A percentile compares a stretch with the other conserved stretches of the same genome.
Evolutionary conservation across 2,797 vertebrate genomes (phyloP).

Genomic region (Rhinichthys osculus): DNA sequence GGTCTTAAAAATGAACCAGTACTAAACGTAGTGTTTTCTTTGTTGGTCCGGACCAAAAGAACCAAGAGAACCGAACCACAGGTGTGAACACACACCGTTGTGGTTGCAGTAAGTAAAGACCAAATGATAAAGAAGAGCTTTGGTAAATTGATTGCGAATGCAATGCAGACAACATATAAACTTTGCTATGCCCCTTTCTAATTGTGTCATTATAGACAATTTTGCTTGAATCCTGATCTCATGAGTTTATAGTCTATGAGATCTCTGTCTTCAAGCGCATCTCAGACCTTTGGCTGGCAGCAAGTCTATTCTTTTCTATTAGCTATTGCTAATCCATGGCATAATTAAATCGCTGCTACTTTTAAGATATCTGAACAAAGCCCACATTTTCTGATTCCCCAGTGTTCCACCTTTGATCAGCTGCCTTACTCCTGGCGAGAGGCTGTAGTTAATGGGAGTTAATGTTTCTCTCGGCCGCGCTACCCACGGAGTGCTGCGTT

Average conservation of each 20-base stretch:
- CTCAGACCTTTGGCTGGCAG: constrained; percentile 41
- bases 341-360: constrained; percentile 62
- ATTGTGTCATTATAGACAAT: neutral
- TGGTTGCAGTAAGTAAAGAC: neutral
- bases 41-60: neutral
- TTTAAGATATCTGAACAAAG: constrained; percentile 62
- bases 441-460: constrained; percentile 60
- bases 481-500: constrained; percentile 63
- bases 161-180: neutral
- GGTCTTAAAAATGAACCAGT: neutral
- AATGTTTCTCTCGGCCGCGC: constrained; percentile 61
- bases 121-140: neutral
- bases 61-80: neutral
- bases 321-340: constrained; percentile 51
- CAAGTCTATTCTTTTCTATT: constrained; percentile 46
- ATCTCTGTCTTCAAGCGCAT: constrained; percentile 42
- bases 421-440: constrained; percentile 54
- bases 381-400: constrained; percentile 58
- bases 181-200: neutral
- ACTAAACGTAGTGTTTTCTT: neutral
- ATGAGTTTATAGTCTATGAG: constrained; percentile 20
- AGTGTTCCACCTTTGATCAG: constrained; percentile 64
- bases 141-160: neutral
- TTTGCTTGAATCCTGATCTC: constrained; percentile 1
- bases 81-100: neutral